These are phyloP conservation scores for Drosophila hamatofila DNA, from an alignment of 2,888 invertebrate genomes.

Conservation along the genomic window DNA sequence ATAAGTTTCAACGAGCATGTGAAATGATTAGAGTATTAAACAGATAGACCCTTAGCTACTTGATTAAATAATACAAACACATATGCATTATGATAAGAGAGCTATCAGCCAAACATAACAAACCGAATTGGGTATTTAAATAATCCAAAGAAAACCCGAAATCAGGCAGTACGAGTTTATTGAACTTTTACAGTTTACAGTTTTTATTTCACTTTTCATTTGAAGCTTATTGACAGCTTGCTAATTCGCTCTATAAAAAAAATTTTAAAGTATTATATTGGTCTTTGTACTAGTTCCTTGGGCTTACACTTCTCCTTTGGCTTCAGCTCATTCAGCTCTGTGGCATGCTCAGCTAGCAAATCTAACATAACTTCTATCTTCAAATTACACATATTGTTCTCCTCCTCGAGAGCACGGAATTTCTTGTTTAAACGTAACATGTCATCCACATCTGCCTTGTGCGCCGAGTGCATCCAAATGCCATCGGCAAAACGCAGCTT, in stretches of 20 bases:
- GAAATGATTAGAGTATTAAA: constrained; percentile 44
- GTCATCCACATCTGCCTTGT: constrained; percentile 81
- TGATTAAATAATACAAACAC: constrained; percentile 28
- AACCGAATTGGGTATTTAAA: constrained; percentile 8
- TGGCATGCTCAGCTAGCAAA: constrained; percentile 83
- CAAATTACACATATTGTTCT: constrained; percentile 83
- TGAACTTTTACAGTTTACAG: background rate
- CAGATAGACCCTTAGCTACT: constrained; percentile 19
- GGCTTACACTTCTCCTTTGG: constrained; percentile 58
- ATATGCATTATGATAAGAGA: constrained; percentile 8
- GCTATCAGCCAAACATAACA: background rate
- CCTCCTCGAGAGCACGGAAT: constrained; percentile 81
- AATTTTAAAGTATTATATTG: background rate
- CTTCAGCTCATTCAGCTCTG: constrained; percentile 76
- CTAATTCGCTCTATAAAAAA: constrained; percentile 4
- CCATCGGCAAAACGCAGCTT: constrained; percentile 84
- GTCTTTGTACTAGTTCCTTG: background rate
- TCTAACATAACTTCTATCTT: constrained; percentile 85
- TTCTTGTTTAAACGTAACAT: constrained; percentile 78
- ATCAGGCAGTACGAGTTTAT: background rate
- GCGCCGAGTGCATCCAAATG: constrained; percentile 82
- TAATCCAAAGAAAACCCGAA: constrained; percentile 8
- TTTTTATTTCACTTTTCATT: background rate
- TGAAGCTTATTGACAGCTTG: background rate
- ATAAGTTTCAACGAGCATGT: constrained; percentile 52